Conservation (phyloP, 2,888 invertebrate genomes). For the Erebia aethiops region DNA sequence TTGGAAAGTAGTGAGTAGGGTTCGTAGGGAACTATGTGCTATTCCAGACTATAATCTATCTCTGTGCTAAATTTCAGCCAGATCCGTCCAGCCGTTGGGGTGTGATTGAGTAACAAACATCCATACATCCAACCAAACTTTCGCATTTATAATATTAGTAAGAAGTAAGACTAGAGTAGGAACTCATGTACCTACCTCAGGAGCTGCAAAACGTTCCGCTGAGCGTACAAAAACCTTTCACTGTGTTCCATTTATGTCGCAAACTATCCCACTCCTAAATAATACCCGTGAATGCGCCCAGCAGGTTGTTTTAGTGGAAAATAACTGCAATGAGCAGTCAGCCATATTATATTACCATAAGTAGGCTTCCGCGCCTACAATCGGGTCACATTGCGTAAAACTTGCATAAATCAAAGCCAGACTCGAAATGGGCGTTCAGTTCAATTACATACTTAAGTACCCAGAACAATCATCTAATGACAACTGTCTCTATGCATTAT, state of each 20-base stretch:
- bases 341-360: constrained; percentile 53
- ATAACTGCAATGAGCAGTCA: constrained; percentile 37
- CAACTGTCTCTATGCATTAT: not conserved
- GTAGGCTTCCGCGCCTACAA: constrained; percentile 59
- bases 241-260: constrained; percentile 49
- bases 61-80: too few species aligned
- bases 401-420: constrained; percentile 30
- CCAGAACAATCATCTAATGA: not conserved
- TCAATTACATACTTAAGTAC: not conserved
- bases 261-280: constrained; percentile 46
- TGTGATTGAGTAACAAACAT: too few species aligned
- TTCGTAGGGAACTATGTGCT: too few species aligned
- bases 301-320: constrained; percentile 42
- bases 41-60: too few species aligned
- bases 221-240: constrained; percentile 38
- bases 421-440: constrained; percentile 30
- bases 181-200: not conserved
- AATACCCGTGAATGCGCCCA: constrained; percentile 35
- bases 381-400: constrained; percentile 52
- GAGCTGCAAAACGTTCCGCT: not conserved
- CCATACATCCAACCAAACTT: too few species aligned
- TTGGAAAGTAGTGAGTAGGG: too few species aligned
- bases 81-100: too few species aligned
- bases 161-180: not conserved
- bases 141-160: too few species aligned